Base-by-base conservation (phyloP, 1,140 invertebrate genomes). In the Drosophila setifemur region DNA sequence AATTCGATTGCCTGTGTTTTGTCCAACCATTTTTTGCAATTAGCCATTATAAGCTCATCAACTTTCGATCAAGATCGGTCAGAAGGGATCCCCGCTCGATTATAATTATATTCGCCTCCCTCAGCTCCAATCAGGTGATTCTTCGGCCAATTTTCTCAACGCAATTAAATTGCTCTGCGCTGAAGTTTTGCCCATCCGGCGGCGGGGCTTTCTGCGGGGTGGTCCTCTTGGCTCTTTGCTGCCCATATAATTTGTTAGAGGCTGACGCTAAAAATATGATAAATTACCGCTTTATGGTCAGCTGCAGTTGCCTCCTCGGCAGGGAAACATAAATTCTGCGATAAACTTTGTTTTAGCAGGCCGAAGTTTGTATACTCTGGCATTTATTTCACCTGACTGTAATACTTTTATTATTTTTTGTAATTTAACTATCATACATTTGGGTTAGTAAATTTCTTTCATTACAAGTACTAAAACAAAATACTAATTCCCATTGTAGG, bases 221-320 rank as follows among this genome's bases (percentile, higher is more conserved):
- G 28, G n/a, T 8, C n/a, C n/a, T 25, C 11, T 4, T 6, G 1
- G 5, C 5, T 44, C 14, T 18, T n/a, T 12, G 26, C 26, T 39
- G 42, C 68, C 57, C 67, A 49, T 71, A 53, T 60, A 86, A 73
- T 66, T 75, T 75, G 66, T 50, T 63, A 54, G 37, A 21, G 55
- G 55, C 43, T 37, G 52, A 58, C 55, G 66, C 61, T 67, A 61
- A 57, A 70, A 85, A 86, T 81, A 85, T 85, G 81, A 85, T 86
- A 85, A 85, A 85, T 86, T 86, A 48, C 54, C 60, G 61, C 64
- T 68, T 66, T 45, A 71, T 44, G 40, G 69, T 71, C 81, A 71
- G 47, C 74, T 68, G 73, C 53, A 76, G 47, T 68, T 48, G 64
- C 40, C 57, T 12, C 25, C 6, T 44, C 39, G 35, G 45, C 26